Percentiles rank a stretch among this genome's conserved stretches.
Evolutionary conservation across 2,797 vertebrate genomes (phyloP).

Genomic region (Dryobates pubescens): DNA sequence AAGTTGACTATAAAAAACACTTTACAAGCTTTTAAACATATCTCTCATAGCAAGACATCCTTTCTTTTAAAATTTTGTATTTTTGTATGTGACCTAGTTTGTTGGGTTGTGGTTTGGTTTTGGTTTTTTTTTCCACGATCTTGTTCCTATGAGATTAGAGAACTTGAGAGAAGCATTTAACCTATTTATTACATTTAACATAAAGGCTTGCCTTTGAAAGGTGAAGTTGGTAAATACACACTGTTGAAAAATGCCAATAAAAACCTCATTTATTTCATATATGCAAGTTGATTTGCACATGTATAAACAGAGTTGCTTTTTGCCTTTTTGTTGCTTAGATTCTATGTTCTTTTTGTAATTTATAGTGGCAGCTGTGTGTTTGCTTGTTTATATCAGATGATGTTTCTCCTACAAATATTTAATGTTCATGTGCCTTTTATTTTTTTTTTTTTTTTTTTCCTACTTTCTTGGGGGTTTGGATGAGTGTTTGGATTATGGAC

Average conservation of each 20-base stretch:
- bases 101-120: too few species aligned
- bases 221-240: conserved; percentile 72
- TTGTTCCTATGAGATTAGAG: conserved; percentile 65
- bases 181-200: conserved; percentile 76
- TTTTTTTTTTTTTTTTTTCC: conserved; percentile 70
- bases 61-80: conserved; percentile 71
- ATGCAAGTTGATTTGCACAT: conserved; percentile 84
- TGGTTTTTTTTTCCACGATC: background rate
- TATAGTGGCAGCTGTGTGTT: conserved; percentile 44
- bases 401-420: conserved; percentile 69
- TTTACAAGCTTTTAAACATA: conserved; percentile 51
- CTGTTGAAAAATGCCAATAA: conserved; percentile 79
- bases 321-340: conserved; percentile 68
- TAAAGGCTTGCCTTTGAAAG: conserved; percentile 73
- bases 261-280: conserved; percentile 79
- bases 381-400: conserved; percentile 62
- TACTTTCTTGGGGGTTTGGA: conserved; percentile 57
- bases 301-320: conserved; percentile 76
- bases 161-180: conserved; percentile 71
- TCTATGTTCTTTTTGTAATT: conserved; percentile 60
- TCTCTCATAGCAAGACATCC: conserved; percentile 67
- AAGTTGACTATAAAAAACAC: conserved; percentile 34
- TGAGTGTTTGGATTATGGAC: conserved; percentile 40
- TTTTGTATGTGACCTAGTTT: conserved; percentile 66
- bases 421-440: conserved; percentile 80